Conservation (phyloP, 2,888 invertebrate genomes). For the Reticulitermes lucifugus region DNA sequence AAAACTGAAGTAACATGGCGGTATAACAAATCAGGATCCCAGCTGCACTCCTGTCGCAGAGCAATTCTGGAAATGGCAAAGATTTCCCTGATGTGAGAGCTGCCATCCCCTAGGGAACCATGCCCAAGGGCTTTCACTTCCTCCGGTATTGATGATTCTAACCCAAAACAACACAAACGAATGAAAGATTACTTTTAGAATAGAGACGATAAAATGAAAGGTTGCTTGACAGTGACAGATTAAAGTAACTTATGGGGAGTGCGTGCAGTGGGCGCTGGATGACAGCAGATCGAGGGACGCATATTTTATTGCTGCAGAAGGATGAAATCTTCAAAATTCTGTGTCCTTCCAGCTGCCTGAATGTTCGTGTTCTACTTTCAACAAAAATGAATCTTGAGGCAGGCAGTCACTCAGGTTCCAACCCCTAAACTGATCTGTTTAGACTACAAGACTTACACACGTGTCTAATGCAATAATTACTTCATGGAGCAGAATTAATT, state of each 20-base stretch:
- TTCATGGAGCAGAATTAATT: no score
- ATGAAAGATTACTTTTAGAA: slow-evolving; percentile 48
- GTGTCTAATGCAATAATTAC: no score
- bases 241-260: slow-evolving; percentile 11
- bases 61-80: slow-evolving; percentile 37
- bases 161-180: slow-evolving; percentile 25
- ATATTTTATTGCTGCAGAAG: no score
- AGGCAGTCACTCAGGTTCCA: no score
- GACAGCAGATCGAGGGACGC: no score
- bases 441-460: no score
- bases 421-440: no score
- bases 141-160: background rate
- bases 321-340: no score
- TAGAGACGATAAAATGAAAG: slow-evolving; percentile 42
- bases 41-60: slow-evolving; percentile 17
- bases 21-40: slow-evolving; percentile 13
- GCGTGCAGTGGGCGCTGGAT: background rate
- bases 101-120: background rate
- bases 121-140: slow-evolving; percentile 18
- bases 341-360: no score
- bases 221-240: slow-evolving; percentile 43
- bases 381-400: no score
- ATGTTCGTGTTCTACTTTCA: no score
- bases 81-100: slow-evolving; percentile 17
- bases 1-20: background rate